Evolutionary conservation across 2,113 vertebrate genomes (phyloP).

Genomic region (Lagopus leucura): DNA sequence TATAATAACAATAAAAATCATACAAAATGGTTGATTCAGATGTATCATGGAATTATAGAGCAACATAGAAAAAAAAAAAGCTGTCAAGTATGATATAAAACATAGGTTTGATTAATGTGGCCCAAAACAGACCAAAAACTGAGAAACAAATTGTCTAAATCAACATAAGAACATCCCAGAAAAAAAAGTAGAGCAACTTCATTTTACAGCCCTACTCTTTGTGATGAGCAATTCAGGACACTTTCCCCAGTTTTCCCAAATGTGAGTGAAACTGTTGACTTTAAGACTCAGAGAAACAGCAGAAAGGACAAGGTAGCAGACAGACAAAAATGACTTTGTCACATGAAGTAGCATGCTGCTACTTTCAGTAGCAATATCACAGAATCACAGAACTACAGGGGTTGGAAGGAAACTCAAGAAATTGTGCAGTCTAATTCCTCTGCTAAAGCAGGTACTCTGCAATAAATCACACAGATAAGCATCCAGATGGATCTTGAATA

Average conservation of each 20-base stretch:
- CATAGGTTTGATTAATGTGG: background rate
- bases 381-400: no score
- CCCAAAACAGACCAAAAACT: background rate
- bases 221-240: background rate
- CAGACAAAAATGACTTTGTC: background rate
- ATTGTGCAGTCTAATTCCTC: no score
- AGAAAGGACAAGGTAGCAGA: background rate
- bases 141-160: background rate
- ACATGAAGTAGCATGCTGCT: background rate
- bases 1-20: background rate
- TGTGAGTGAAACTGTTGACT: background rate
- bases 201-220: background rate
- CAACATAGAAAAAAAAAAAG: background rate
- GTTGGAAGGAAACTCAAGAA: no score
- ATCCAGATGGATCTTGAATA: no score
- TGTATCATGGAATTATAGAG: background rate
- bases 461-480: no score
- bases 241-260: rapidly evolving
- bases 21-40: background rate
- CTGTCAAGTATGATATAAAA: background rate
- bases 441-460: no score
- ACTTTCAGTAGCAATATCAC: background rate
- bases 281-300: background rate
- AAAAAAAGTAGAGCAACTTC: background rate
- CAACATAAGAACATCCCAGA: background rate